Base-by-base conservation (phyloP, 2,888 invertebrate genomes). In the Stenurella melanura region DNA sequence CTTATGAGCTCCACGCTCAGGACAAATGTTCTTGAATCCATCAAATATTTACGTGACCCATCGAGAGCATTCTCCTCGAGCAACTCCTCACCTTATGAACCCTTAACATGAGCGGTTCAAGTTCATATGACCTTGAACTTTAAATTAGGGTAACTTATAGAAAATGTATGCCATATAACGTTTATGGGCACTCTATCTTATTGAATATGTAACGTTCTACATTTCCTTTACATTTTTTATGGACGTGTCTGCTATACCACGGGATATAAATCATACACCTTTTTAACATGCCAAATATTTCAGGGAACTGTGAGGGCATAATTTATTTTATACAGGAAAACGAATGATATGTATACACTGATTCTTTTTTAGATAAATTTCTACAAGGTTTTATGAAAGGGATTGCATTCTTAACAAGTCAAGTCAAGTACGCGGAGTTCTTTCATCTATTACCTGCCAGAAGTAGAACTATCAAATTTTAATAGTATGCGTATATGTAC, bases 1-100 rank as follows among this genome's bases (percentile, higher is more conserved):
- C 83, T 82, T 84, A 85, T 85, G 84, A 85, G 80, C 81, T 83
- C 81, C 74, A 72, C 81, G 80, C 75, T 79, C 80, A 81, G 80
- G 83, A 85, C 84, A 83, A 85, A 83, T 84, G 84, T 80, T 83
- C 79, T 74, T 73, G 81, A 81, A 83, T 82, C 80, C 81, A 83
- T 85, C 81, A 83, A 85, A 83, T 83, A 85, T 85, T 84, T 83
- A 85, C 82, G 82, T 83, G 84, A 83, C 83, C 83, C 80, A 81
- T 82, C 81, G 81, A 76, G 80, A 63, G 76, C 74, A 75, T 79
- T 81, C 81, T 78, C 68, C 78, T 78, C 73, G 72, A 73, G 74
- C 61, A 75, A 74, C 74, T 74, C 73, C 74, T 74, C 77, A 76
- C 77, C 77, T 78, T 76, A 71, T 69, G 68, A 60, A 69, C 61